phyloP scores from a whole-genome alignment of 2,113 vertebrate species.

The Balaenoptera acutorostrata region DNA sequence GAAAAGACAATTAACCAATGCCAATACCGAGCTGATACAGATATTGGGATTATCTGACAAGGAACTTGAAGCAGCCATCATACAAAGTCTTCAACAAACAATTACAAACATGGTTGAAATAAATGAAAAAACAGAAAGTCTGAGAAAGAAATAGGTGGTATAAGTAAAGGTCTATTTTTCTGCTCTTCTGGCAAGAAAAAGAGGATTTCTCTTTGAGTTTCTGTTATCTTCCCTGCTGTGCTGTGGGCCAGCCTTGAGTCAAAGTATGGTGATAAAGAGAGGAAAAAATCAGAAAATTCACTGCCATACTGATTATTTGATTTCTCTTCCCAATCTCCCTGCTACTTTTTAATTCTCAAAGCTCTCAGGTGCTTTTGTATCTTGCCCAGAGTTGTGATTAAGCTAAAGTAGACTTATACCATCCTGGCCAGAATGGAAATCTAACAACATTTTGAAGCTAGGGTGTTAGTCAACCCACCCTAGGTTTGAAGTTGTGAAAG shows the following conservation, averaged over 20 bases:
- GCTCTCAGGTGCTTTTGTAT: not conserved
- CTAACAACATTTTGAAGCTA: not conserved
- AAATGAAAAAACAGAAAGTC: not conserved
- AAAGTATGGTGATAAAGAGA: not conserved
- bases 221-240: not conserved
- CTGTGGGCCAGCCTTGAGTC: not conserved
- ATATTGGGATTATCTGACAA: not conserved
- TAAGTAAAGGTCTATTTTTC: not conserved
- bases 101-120: not conserved
- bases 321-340: not conserved
- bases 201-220: not conserved
- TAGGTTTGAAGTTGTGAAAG: not conserved
- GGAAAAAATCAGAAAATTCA: not conserved
- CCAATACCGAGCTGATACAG: not conserved
- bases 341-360: not conserved
- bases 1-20: not conserved
- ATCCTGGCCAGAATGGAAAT: not conserved
- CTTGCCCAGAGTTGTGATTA: not conserved
- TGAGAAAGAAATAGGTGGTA: not conserved
- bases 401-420: not conserved
- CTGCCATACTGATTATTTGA: not conserved
- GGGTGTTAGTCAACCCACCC: not conserved
- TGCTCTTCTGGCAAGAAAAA: not conserved
- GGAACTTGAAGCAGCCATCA: not conserved
- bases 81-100: not conserved